Percentiles rank a stretch among this genome's conserved stretches.
Conservation (phyloP, 1,140 invertebrate species). For the Laupala kohalensis region DNA sequence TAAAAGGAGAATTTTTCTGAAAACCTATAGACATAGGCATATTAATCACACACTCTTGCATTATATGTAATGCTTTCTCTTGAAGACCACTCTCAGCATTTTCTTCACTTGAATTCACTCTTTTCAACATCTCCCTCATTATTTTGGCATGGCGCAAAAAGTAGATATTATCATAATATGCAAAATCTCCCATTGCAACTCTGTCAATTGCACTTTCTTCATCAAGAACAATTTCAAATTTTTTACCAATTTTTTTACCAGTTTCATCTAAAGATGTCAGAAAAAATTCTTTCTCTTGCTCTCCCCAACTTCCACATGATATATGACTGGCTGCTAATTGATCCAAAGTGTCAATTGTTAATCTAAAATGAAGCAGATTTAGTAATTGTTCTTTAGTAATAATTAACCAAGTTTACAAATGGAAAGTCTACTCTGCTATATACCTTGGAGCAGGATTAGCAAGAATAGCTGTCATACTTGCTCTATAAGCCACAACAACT, state of each 20-base stretch:
- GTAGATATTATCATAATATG: conserved; percentile 69
- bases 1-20: conserved; percentile 67
- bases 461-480: conserved; percentile 68
- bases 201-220: conserved; percentile 24
- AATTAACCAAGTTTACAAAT: background rate
- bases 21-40: conserved; percentile 67
- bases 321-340: conserved; percentile 48
- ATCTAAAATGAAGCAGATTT: conserved; percentile 38
- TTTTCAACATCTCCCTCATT: background rate
- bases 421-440: conserved; percentile 7
- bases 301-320: conserved; percentile 50
- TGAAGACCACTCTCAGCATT: background rate
- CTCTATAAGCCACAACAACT: conserved; percentile 59
- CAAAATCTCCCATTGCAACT: conserved; percentile 53
- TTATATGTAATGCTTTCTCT: conserved; percentile 49
- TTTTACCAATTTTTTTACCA: conserved; percentile 46
- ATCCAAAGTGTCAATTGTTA: conserved; percentile 60
- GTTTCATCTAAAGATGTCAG: conserved; percentile 46
- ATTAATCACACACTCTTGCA: conserved; percentile 62
- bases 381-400: background rate
- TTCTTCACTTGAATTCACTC: background rate
- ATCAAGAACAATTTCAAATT: conserved; percentile 45
- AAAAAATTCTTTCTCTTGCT: conserved; percentile 54
- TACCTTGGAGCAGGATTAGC: conserved; percentile 58
- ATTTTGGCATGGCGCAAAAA: conserved; percentile 39